Evolutionary conservation across 2,797 vertebrate genomes (phyloP).

Genomic region (Pygocentrus nattereri): DNA sequence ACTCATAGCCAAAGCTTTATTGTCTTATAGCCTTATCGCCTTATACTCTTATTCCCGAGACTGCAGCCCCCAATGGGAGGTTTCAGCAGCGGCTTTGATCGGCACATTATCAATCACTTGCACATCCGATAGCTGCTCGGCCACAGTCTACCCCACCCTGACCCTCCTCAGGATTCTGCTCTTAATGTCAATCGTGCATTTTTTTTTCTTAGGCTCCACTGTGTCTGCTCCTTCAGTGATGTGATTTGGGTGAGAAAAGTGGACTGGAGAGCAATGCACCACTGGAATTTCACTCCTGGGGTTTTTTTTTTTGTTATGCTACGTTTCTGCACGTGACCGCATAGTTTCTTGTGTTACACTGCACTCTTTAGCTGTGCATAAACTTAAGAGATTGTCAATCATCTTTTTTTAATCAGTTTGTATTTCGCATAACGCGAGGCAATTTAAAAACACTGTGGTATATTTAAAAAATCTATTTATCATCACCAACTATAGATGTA

Average conservation of each 20-base stretch:
- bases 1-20: too few species aligned
- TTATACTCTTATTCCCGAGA: background rate
- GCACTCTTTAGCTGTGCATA: too few species aligned
- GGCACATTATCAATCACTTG: conserved; percentile 66
- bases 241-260: conserved; percentile 48
- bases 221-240: conserved; percentile 80
- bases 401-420: too few species aligned
- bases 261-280: conserved; percentile 30
- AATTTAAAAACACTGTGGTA: too few species aligned
- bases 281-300: conserved; percentile 18
- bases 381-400: too few species aligned
- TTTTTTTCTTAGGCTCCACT: conserved; percentile 83
- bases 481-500: background rate
- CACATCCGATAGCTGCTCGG: conserved; percentile 58
- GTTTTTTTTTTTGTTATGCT: conserved; percentile 2
- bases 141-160: conserved; percentile 79
- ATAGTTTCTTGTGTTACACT: background rate
- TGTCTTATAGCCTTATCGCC: too few species aligned
- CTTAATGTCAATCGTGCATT: conserved; percentile 87
- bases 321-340: background rate
- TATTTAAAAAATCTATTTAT: too few species aligned
- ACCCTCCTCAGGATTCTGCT: conserved; percentile 81
- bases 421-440: too few species aligned
- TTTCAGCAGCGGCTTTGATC: conserved; percentile 57
- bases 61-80: background rate